Percentiles rank a stretch among this genome's conserved stretches.
These are phyloP conservation scores for Drosophila percnosoma DNA, from an alignment of 2,888 invertebrate species.

Conservation along the genomic window DNA sequence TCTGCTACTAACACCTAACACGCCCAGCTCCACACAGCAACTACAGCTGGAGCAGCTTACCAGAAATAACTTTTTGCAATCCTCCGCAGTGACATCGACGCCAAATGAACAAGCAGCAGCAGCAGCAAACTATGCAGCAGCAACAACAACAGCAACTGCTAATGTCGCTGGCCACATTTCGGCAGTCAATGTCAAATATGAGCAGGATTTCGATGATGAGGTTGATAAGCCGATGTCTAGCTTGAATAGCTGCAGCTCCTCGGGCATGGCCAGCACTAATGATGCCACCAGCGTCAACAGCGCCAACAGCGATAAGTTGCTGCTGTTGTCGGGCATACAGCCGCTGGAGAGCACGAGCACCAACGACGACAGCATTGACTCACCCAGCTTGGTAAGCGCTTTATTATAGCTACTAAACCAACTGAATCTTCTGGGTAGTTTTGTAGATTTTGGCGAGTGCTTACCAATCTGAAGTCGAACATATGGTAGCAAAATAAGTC, in stretches of 20 bases:
- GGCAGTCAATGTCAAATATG: conserved; percentile 64
- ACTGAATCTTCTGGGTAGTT: neutral
- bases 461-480: neutral
- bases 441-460: neutral
- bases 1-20: conserved; percentile 71
- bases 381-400: conserved; percentile 81
- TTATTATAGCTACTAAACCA: neutral
- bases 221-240: conserved; percentile 76
- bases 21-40: conserved; percentile 47
- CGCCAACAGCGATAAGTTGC: conserved; percentile 63
- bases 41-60: conserved; percentile 57
- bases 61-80: conserved; percentile 83
- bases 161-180: conserved; percentile 21
- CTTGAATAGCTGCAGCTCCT: conserved; percentile 70
- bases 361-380: conserved; percentile 71
- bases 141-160: conserved; percentile 35
- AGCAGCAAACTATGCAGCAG: conserved; percentile 38
- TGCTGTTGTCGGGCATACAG: conserved; percentile 72
- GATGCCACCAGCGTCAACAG: neutral
- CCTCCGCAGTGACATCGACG: conserved; percentile 84
- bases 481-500: neutral
- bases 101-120: conserved; percentile 74
- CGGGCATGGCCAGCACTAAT: conserved; percentile 1
- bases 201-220: conserved; percentile 63
- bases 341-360: conserved; percentile 67